A percentile compares a stretch with the other conserved stretches of the same genome.
These are phyloP conservation scores for Pollenia labialis DNA, from an alignment of 2,888 invertebrate species.

Conservation along the genomic window DNA sequence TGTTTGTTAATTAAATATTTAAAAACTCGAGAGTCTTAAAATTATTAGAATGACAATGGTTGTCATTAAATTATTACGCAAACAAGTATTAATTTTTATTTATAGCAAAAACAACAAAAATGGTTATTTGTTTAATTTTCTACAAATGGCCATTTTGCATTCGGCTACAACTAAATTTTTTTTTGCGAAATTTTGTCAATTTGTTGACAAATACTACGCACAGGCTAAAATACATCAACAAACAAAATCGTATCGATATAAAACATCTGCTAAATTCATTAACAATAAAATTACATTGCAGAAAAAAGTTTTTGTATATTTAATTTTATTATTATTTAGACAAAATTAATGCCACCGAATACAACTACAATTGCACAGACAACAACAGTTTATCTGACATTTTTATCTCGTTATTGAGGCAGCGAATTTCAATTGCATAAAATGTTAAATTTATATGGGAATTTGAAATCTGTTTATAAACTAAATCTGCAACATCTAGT, in stretches of 20 bases:
- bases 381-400: conserved; percentile 25
- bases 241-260: conserved; percentile 42
- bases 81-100: conserved; percentile 44
- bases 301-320: no score
- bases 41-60: conserved; percentile 65
- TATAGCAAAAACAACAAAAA: conserved; percentile 23
- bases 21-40: conserved; percentile 14
- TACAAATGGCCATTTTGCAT: conserved; percentile 14
- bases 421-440: conserved; percentile 30
- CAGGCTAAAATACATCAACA: conserved; percentile 72
- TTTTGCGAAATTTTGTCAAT: conserved; percentile 77
- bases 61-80: conserved; percentile 64
- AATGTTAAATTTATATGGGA: conserved; percentile 22
- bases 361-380: background rate
- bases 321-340: conserved; percentile 43
- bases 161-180: conserved; percentile 47
- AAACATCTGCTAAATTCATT: conserved; percentile 69
- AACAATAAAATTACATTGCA: conserved; percentile 36
- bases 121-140: conserved; percentile 36
- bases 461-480: conserved; percentile 25
- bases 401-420: conserved; percentile 37
- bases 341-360: conserved; percentile 34
- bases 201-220: conserved; percentile 81
- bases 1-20: background rate
- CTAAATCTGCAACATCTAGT: background rate